Percentiles rank a stretch among this genome's conserved stretches.
phyloP scores from a whole-genome alignment of 2,797 vertebrate genomes.

The Sebastes matsubarae region DNA sequence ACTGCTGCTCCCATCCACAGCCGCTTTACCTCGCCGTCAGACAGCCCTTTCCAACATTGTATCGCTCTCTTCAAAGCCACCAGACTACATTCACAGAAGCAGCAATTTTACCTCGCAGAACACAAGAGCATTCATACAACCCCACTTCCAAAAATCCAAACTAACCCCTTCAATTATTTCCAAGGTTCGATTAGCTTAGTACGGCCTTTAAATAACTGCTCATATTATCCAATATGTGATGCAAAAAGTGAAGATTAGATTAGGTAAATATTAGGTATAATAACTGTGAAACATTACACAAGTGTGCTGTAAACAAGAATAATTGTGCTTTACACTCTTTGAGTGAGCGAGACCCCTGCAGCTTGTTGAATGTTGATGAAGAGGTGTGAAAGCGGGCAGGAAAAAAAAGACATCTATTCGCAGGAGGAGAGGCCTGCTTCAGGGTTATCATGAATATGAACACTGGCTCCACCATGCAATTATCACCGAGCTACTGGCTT shows the following conservation, averaged over 20 bases:
- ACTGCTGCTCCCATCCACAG: too few species aligned
- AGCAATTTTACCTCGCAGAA: too few species aligned
- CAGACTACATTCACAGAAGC: too few species aligned
- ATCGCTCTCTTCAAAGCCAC: too few species aligned
- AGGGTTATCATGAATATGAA: constrained; percentile 73
- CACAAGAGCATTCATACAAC: too few species aligned
- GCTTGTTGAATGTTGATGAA: constrained; percentile 53
- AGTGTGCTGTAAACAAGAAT: constrained; percentile 48
- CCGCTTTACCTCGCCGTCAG: too few species aligned
- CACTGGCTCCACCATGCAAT: constrained; percentile 65
- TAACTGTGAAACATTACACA: constrained; percentile 20
- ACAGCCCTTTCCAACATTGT: too few species aligned
- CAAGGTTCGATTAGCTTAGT: too few species aligned
- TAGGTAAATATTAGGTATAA: not conserved
- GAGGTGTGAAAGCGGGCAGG: constrained; percentile 37
- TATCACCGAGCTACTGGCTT: constrained; percentile 66
- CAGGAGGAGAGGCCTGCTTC: constrained; percentile 56
- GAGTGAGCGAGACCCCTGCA: constrained; percentile 35
- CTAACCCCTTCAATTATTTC: too few species aligned
- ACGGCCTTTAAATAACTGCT: not conserved
- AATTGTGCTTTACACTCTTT: constrained; percentile 44
- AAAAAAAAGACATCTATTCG: constrained; percentile 59
- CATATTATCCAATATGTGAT: not conserved
- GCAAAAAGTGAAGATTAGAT: not conserved
- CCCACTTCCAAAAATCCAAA: too few species aligned